A percentile compares a stretch with the other conserved stretches of the same genome.
phyloP scores from a whole-genome alignment of 1,140 invertebrate genomes.

The Atta texana region DNA sequence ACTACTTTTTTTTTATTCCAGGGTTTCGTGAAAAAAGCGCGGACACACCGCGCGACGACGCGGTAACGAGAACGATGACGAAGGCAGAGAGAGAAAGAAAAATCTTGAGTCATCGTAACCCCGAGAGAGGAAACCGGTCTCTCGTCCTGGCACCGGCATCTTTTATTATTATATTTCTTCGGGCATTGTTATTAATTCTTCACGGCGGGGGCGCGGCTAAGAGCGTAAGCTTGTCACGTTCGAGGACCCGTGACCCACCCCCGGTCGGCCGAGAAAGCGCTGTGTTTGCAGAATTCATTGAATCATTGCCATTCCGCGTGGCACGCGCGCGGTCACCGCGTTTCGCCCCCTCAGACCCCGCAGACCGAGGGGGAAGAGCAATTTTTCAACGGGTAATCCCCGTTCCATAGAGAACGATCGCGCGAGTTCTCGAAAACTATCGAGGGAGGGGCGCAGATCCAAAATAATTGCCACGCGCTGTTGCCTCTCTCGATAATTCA shows the following conservation, averaged over 20 bases:
- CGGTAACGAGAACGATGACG: background rate
- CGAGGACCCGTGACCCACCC: conserved; percentile 74
- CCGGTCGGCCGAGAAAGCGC: conserved; percentile 75
- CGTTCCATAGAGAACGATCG: background rate
- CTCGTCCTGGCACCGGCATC: conserved; percentile 25
- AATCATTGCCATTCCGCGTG: conserved; percentile 82
- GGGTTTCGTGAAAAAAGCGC: conserved; percentile 44
- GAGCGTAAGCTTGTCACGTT: conserved; percentile 82
- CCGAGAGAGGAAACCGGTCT: conserved; percentile 49
- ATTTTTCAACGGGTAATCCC: conserved; percentile 59
- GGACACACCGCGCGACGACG: conserved; percentile 42
- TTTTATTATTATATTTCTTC: conserved; percentile 72
- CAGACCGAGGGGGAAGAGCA: background rate
- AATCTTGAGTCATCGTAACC: conserved; percentile 58
- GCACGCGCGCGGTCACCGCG: conserved; percentile 74
- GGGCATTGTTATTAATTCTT: conserved; percentile 81
- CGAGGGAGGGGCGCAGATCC: background rate
- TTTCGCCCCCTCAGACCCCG: background rate
- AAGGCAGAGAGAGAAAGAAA: conserved; percentile 8
- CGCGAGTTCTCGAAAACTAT: conserved; percentile 21
- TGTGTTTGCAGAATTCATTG: conserved; percentile 83
- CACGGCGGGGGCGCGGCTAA: conserved; percentile 74
- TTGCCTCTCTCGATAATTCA: conserved; percentile 39
- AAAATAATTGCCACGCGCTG: conserved; percentile 35
- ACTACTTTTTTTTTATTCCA: conserved; percentile 34